Base-by-base conservation (phyloP, 2,888 invertebrate genomes). In the Zygaena filipendulae region DNA sequence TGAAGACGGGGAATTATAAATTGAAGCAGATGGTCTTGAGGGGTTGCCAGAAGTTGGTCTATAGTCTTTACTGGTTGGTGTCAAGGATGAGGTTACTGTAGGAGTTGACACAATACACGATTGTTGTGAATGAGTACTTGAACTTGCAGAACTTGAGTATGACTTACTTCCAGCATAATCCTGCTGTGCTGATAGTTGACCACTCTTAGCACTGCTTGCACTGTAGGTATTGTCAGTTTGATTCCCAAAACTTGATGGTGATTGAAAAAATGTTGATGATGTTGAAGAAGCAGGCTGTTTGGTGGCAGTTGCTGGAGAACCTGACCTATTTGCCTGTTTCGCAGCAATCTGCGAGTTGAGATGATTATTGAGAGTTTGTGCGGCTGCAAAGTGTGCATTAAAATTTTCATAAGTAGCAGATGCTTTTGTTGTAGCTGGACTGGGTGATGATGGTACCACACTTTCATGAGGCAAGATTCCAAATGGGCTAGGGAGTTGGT, bases 401-500 rank as follows among this genome's bases (percentile, higher is more conserved):
- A 88, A 88, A 49, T 84, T 87, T 52, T 88, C 87, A 59, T 87
- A 88, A 25, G 82, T 66, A 38, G 74, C 61, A 24, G 79, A 75
- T 38, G 82, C 62, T 53, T 85, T 85, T 14, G 87, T 83, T 13
- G 85, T 80, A 21, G 84, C 80, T 36, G 81, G 80, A 45, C 83
- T 84, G 29, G 85, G 83, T 26, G 86, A 84, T 23, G 83, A 83
- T 10, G 86, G 82, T 40, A 87, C 87, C 41, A 88, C 87, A 74
- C 87, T 88, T 66, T 90, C 90, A 59, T 90, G 90, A 10, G 90
- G 90, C 50, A 90, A 64, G 47, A 90, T 88, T 35, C 90, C 90
- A 61, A 90, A 90, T 1, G 90, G 88, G 50, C 89, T 88, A 19
- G 85, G 85, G 16, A 86, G 66, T 54, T 86, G 85, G 47, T 77